Base-by-base conservation (phyloP, 2,888 invertebrate species). In the Euphydryas editha region DNA sequence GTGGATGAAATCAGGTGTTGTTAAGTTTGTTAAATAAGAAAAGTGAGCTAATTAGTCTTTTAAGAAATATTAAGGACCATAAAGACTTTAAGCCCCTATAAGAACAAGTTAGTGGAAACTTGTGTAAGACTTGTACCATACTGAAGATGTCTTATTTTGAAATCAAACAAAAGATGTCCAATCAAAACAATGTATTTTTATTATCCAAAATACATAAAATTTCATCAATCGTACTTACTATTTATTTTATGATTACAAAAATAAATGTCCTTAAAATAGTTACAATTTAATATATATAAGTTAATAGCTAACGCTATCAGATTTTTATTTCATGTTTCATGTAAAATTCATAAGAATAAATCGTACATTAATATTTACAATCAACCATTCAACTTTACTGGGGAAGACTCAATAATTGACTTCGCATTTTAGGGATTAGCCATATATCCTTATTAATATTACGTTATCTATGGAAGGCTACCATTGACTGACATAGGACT, bases 201-300 rank as follows among this genome's bases (percentile, higher is more conserved):
- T 80, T 86, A 82, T 80, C 84, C 81, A 84, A 81, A 86, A 81
- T 81, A 78, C 81, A 84, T 84, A 84, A 80, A 81, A 80, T 68
- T 73, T 59, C 58, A 58, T 30, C 42, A 21, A 57, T 49, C 46
- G 57, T 58, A 51, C 10, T 59, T 54, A 30, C 46, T 62, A 80
- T 77, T 73, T 79, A 81, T 76, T 76, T 79, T 86, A 86, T 75
- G 84, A 86, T 91, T 90, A 92, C 82, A 90, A 91, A 92, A 90
- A 90, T 90, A 91, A 79, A 79, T 81, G 81, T 85, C 80, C 82
- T 81, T 78, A 81, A 71, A 73, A 61, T 59, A 68, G 51, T 65
- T 70, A 65, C 59, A 63, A 61, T 67, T 59, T 46, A 15, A 13
- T 11, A 17, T 62, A 58, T 30, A 30, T 7, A 30, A 30, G 8